phyloP scores from a whole-genome alignment of 2,888 invertebrate species.

The Dioctria linearis region DNA sequence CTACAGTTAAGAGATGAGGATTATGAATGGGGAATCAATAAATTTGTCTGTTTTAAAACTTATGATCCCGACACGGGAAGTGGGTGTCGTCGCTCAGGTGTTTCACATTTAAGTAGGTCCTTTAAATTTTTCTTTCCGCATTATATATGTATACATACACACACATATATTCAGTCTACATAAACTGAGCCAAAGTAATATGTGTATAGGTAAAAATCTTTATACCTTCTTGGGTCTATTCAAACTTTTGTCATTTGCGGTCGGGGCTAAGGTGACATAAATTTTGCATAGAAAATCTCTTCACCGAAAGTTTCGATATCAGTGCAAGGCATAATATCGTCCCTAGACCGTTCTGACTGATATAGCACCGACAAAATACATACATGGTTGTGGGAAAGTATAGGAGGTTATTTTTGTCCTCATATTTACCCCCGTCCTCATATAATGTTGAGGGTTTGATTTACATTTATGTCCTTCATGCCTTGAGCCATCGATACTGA shows the following conservation, averaged over 20 bases:
- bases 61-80: not conserved
- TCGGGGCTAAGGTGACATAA: constrained; percentile 26
- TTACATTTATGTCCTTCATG: constrained; percentile 15
- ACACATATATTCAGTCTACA: no score
- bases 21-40: constrained; percentile 16
- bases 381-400: no score
- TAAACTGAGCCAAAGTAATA: not conserved
- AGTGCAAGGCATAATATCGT: constrained; percentile 1
- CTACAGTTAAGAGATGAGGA: not conserved
- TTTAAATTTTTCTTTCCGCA: constrained; percentile 21
- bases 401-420: no score
- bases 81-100: constrained; percentile 11
- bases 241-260: constrained; percentile 44
- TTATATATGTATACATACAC: constrained; percentile 8
- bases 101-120: constrained; percentile 1
- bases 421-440: no score
- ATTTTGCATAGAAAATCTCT: constrained; percentile 42
- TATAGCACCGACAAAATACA: no score
- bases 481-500: constrained; percentile 13
- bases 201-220: constrained; percentile 23
- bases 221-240: constrained; percentile 12
- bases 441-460: not conserved
- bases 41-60: not conserved
- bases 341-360: no score
- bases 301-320: constrained; percentile 38